A percentile compares a stretch with the other conserved stretches of the same genome.
phyloP scores from a whole-genome alignment of 1,140 invertebrate species.

The Tetraneura akinire region DNA sequence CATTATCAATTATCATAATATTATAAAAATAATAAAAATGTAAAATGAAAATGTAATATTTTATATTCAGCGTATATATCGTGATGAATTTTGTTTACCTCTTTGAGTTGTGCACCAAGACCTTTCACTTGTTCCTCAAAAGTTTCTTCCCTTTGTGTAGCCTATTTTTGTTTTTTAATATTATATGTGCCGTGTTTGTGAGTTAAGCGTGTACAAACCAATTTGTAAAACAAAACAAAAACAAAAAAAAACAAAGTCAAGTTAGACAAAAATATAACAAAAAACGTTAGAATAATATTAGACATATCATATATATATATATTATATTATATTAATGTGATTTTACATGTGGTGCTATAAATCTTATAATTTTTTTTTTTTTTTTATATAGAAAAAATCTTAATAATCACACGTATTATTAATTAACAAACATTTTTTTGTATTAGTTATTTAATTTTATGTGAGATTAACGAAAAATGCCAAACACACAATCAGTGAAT shows the following conservation, averaged over 20 bases:
- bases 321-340: neutral
- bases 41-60: neutral
- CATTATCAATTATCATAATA: no score
- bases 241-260: slow-evolving; percentile 53
- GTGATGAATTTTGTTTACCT: slow-evolving; percentile 67
- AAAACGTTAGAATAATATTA: slow-evolving; percentile 1
- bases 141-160: slow-evolving; percentile 94
- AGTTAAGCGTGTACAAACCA: slow-evolving; percentile 56
- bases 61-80: neutral
- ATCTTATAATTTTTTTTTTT: no score
- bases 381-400: neutral
- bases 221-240: slow-evolving; percentile 57
- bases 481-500: slow-evolving; percentile 3
- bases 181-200: slow-evolving; percentile 52
- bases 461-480: slow-evolving; percentile 1
- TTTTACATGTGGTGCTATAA: no score
- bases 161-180: slow-evolving; percentile 64
- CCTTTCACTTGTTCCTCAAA: slow-evolving; percentile 92
- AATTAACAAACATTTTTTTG: neutral
- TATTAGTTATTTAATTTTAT: slow-evolving; percentile 13
- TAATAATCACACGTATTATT: neutral
- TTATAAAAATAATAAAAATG: no score
- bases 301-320: no score
- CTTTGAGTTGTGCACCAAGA: slow-evolving; percentile 87
- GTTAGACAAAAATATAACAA: slow-evolving; percentile 34